Percentiles rank a stretch among this genome's conserved stretches.
Conservation (phyloP, 1,140 invertebrate species). For the Aleiodes sp. region DNA sequence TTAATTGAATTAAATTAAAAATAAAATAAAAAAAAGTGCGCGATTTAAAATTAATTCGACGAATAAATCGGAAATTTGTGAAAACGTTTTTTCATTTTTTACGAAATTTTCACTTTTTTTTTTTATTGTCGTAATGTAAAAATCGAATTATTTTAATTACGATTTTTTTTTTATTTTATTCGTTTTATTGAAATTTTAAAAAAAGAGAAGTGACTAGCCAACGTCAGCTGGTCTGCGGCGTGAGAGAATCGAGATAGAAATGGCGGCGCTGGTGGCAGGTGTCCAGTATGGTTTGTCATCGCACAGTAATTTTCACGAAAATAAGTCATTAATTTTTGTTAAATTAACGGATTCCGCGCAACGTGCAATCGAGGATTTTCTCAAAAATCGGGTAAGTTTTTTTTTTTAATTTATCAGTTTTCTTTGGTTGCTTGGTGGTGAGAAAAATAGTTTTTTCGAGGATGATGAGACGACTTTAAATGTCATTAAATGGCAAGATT, state of each 20-base stretch:
- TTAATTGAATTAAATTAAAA: background rate
- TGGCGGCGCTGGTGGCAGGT: conserved; percentile 94
- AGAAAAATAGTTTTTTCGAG: background rate
- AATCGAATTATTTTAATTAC: too few relatives aligned
- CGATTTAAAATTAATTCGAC: too few relatives aligned
- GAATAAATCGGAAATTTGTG: too few relatives aligned
- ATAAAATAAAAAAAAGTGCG: background rate
- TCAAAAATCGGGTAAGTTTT: conserved; percentile 82
- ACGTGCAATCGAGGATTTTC: conserved; percentile 89
- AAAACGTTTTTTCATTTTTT: background rate
- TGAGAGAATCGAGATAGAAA: conserved; percentile 70
- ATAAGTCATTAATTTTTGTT: conserved; percentile 91
- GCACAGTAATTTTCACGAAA: conserved; percentile 83
- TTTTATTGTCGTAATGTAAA: too few relatives aligned
- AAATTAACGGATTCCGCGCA: conserved; percentile 94
- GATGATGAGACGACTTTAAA: background rate
- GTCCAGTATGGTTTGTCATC: conserved; percentile 95
- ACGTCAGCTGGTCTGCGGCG: conserved; percentile 60
- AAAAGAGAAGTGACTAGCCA: conserved; percentile 43
- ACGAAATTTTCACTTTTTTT: too few relatives aligned
- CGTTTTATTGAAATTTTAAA: too few relatives aligned
- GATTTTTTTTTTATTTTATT: too few relatives aligned
- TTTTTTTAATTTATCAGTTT: background rate
- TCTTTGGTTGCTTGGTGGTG: background rate
- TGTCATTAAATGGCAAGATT: conserved; percentile 3